These are phyloP conservation scores for Synergus itoensis DNA, from an alignment of 2,888 invertebrate genomes.

Conservation along the genomic window DNA sequence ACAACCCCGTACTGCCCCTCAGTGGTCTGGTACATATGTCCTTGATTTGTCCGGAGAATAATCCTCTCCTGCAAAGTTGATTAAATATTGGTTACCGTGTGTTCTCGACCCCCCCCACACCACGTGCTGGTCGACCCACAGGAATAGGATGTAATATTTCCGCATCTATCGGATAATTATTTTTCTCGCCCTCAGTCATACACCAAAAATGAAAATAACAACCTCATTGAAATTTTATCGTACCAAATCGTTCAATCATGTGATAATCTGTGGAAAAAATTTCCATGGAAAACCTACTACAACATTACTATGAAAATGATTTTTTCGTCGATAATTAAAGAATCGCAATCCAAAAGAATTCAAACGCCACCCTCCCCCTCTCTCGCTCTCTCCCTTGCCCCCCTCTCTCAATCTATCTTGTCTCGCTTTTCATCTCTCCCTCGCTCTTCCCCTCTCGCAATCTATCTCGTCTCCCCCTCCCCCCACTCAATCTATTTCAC, in stretches of 20 bases:
- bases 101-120: conserved; percentile 29
- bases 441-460: too few species aligned
- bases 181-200: conserved; percentile 43
- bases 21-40: conserved; percentile 72
- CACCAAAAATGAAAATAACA: background rate
- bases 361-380: too few species aligned
- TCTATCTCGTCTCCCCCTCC: too few species aligned
- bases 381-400: too few species aligned
- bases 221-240: conserved; percentile 2
- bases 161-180: conserved; percentile 50
- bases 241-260: background rate
- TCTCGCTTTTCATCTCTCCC: too few species aligned
- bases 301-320: too few species aligned
- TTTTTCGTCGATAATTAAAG: too few species aligned
- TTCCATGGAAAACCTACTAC: too few species aligned
- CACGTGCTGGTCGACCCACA: conserved; percentile 55
- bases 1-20: conserved; percentile 52
- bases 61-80: conserved; percentile 75
- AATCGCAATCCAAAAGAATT: too few species aligned
- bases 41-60: conserved; percentile 76
- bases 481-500: too few species aligned
- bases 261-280: background rate
- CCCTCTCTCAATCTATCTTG: too few species aligned
- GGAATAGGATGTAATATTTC: conserved; percentile 66
- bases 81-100: conserved; percentile 72